phyloP scores from a whole-genome alignment of 2,797 vertebrate genomes.

The Fistularia commersonii region DNA sequence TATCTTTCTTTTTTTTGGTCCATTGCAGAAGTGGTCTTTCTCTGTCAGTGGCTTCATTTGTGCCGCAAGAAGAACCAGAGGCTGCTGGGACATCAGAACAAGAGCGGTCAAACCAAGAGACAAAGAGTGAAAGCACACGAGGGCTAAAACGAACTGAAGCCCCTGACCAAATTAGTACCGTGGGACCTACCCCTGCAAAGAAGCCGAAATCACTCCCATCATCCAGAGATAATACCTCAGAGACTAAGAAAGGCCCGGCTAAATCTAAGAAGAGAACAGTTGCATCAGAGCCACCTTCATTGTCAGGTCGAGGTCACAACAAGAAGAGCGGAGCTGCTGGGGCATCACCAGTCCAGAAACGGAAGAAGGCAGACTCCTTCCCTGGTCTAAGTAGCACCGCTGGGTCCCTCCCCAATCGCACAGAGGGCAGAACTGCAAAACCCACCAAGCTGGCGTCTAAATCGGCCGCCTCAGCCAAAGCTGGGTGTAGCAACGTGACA shows the following conservation, averaged over 20 bases:
- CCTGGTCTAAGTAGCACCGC: constrained; percentile 87
- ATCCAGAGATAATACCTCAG: constrained; percentile 73
- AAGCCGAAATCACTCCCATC: constrained; percentile 87
- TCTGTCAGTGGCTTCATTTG: constrained; percentile 85
- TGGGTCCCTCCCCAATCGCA: constrained; percentile 87
- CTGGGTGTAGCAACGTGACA: constrained; percentile 99
- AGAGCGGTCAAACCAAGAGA: constrained; percentile 85
- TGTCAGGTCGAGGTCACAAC: constrained; percentile 86
- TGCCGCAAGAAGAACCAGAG: constrained; percentile 88
- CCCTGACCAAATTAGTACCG: constrained; percentile 89
- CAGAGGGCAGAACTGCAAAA: constrained; percentile 95
- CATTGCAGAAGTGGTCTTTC: constrained; percentile 89
- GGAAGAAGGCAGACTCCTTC: constrained; percentile 92
- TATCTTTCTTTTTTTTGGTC: constrained; percentile 38
- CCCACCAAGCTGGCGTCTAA: constrained; percentile 99
- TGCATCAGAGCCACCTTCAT: constrained; percentile 79
- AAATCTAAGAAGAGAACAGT: constrained; percentile 93
- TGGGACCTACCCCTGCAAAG: constrained; percentile 90
- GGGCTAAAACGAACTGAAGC: constrained; percentile 94
- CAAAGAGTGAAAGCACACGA: constrained; percentile 89
- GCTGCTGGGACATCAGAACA: constrained; percentile 89
- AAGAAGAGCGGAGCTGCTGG: constrained; percentile 89
- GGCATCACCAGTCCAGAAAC: constrained; percentile 90
- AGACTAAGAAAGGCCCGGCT: constrained; percentile 76
- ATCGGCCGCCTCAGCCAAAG: constrained; percentile 99